phyloP scores from a whole-genome alignment of 2,888 invertebrate species.

The Mesoligia furuncula region DNA sequence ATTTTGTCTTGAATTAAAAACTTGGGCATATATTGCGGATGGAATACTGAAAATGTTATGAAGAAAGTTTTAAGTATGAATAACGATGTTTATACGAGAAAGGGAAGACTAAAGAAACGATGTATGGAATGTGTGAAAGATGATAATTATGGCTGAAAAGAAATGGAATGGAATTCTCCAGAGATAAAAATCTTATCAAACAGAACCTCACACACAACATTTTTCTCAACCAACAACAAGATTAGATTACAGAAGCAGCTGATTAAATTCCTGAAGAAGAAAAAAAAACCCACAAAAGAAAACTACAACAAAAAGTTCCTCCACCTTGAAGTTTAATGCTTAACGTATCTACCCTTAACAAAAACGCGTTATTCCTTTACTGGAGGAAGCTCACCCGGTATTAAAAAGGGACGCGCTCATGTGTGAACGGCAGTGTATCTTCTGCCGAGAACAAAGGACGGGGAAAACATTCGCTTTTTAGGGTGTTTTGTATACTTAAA shows the following conservation, averaged over 20 bases:
- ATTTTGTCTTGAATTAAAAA: no score
- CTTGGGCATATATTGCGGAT: no score
- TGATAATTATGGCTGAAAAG: no score
- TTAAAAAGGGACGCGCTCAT: slow-evolving; percentile 87
- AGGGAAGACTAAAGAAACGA: no score
- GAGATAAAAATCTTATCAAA: no score
- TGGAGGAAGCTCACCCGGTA: slow-evolving; percentile 82
- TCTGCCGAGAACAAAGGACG: slow-evolving; percentile 83
- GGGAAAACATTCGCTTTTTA: slow-evolving; percentile 83
- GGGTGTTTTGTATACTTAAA: slow-evolving; percentile 50
- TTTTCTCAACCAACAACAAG: neutral
- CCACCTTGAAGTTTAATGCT: slow-evolving; percentile 60
- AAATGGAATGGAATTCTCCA: no score
- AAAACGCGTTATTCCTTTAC: slow-evolving; percentile 78
- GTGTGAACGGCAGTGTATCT: slow-evolving; percentile 89
- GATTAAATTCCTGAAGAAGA: slow-evolving; percentile 9
- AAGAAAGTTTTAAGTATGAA: no score
- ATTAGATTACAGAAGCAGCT: neutral
- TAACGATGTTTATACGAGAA: no score
- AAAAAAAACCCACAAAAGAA: slow-evolving; percentile 26
- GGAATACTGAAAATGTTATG: no score
- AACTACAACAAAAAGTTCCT: slow-evolving; percentile 35
- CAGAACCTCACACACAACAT: neutral
- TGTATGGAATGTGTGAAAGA: no score
- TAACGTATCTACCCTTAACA: slow-evolving; percentile 64